These are phyloP conservation scores for Diaphora mendica DNA, from an alignment of 2,888 invertebrate species.

Conservation along the genomic window DNA sequence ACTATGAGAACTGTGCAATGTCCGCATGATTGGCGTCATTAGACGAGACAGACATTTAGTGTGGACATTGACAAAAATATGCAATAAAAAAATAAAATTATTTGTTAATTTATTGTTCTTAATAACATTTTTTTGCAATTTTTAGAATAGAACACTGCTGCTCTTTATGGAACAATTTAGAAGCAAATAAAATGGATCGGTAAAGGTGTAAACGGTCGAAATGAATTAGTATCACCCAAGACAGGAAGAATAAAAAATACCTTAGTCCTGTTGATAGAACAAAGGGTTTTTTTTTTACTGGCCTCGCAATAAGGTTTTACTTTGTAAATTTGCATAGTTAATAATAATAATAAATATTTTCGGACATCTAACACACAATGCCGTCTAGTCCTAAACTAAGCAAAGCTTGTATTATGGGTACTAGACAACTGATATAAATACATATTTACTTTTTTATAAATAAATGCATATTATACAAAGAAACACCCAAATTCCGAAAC, in stretches of 20 bases:
- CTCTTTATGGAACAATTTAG: neutral
- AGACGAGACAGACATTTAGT: neutral
- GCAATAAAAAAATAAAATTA: too few species aligned
- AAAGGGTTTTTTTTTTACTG: neutral
- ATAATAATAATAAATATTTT: too few species aligned
- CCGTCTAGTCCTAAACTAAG: too few species aligned
- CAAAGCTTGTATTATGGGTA: too few species aligned
- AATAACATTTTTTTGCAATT: neutral
- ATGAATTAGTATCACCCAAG: neutral
- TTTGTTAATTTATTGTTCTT: too few species aligned
- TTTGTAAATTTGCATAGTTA: neutral
- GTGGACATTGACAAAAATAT: neutral
- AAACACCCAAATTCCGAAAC: too few species aligned
- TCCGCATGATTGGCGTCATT: neutral
- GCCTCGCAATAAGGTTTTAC: neutral
- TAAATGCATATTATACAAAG: too few species aligned
- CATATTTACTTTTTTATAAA: too few species aligned
- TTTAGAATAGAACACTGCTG: neutral
- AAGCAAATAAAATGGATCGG: neutral
- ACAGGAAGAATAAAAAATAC: neutral
- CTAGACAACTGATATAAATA: too few species aligned
- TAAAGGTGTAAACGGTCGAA: neutral
- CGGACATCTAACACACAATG: too few species aligned
- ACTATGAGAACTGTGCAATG: neutral
- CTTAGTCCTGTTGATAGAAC: neutral